phyloP scores from a whole-genome alignment of 2,888 invertebrate genomes.

The Pelosia muscerda region DNA sequence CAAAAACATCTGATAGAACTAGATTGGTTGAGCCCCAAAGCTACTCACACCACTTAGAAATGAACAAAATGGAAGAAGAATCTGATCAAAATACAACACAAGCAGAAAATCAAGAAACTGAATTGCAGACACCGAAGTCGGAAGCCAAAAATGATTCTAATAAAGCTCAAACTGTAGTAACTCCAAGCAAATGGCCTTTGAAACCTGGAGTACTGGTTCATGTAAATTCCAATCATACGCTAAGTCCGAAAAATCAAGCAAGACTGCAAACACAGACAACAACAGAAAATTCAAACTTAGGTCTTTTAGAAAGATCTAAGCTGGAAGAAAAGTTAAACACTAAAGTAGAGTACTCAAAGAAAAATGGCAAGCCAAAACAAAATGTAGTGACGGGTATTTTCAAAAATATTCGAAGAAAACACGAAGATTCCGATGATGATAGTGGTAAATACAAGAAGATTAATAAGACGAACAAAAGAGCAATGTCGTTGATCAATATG shows the following conservation, averaged over 20 bases:
- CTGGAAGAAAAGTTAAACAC: conserved; percentile 55
- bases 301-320: conserved; percentile 76
- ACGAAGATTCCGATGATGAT: conserved; percentile 79
- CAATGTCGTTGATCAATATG: conserved; percentile 74
- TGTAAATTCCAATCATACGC: conserved; percentile 93
- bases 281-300: conserved; percentile 70
- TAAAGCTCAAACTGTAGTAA: conserved; percentile 72
- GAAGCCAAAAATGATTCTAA: conserved; percentile 64
- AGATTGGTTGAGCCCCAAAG: conserved; percentile 73
- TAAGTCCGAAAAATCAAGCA: conserved; percentile 86
- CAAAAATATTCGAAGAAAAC: conserved; percentile 74
- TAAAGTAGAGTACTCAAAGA: conserved; percentile 75
- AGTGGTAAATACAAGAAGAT: conserved; percentile 82
- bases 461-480: conserved; percentile 81
- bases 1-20: conserved; percentile 81
- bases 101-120: conserved; percentile 56
- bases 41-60: conserved; percentile 66
- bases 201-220: conserved; percentile 96
- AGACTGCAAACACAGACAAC: conserved; percentile 67
- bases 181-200: conserved; percentile 93
- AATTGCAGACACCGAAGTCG: conserved; percentile 60
- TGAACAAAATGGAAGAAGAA: conserved; percentile 73
- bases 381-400: conserved; percentile 75
- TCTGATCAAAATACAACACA: conserved; percentile 68
- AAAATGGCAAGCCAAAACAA: conserved; percentile 74